Evolutionary conservation across 2,888 invertebrate genomes (phyloP).

Genomic region (Onchidella celtica): DNA sequence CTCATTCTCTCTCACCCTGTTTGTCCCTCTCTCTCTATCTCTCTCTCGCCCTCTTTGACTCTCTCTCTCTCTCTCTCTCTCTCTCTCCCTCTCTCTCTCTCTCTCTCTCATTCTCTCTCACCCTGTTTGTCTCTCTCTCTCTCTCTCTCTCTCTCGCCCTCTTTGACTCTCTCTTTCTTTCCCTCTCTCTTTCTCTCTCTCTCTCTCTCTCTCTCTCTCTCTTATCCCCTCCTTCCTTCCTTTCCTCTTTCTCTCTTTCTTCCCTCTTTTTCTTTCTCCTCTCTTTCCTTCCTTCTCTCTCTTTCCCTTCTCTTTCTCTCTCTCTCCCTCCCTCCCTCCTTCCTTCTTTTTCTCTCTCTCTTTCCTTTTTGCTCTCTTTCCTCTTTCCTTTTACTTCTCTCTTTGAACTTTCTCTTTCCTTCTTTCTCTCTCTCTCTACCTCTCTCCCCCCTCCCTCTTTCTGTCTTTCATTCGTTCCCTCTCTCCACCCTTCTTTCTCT

Average conservation of each 20-base stretch:
- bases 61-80: no score
- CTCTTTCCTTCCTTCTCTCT: neutral
- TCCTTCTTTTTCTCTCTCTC: neutral
- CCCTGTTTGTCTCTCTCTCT: no score
- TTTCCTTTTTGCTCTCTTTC: no score
- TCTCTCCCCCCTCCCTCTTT: neutral
- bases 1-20: no score
- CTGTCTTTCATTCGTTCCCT: neutral
- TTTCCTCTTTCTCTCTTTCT: no score
- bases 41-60: no score
- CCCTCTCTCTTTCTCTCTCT: constrained; percentile 2
- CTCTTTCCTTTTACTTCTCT: neutral
- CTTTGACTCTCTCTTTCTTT: no score
- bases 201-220: no score
- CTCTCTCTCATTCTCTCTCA: neutral
- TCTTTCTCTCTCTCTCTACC: neutral
- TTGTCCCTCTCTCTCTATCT: no score
- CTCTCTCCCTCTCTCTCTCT: neutral
- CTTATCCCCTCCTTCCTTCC: no score
- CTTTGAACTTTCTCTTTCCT: neutral
- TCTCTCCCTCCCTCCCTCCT: neutral
- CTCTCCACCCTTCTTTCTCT: constrained; percentile 5
- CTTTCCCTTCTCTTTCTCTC: neutral
- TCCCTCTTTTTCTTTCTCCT: no score
- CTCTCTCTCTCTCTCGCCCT: no score